Evolutionary conservation across 2,113 vertebrate species (phyloP).

Genomic region (Meriones unguiculatus): DNA sequence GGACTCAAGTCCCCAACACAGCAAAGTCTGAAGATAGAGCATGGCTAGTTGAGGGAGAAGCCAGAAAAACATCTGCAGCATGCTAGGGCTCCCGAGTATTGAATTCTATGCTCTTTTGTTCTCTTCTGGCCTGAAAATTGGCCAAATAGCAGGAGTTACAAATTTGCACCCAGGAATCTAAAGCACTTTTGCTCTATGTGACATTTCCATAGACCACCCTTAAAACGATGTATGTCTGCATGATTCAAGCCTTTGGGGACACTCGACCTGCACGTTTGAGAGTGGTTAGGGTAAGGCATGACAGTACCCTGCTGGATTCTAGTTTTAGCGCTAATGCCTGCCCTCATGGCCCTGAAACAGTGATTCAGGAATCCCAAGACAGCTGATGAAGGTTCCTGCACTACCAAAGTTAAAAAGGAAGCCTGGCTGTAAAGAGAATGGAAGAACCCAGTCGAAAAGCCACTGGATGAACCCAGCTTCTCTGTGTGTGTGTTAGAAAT

Average conservation of each 20-base stretch:
- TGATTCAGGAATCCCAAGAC: neutral
- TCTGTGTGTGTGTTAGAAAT: constrained; percentile 13
- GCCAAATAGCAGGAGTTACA: neutral
- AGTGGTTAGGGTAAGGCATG: neutral
- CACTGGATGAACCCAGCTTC: neutral
- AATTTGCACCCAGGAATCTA: neutral
- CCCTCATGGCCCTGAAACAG: neutral
- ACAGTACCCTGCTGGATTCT: neutral
- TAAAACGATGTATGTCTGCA: neutral
- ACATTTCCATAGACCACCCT: neutral
- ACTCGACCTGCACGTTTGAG: neutral
- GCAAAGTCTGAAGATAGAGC: neutral
- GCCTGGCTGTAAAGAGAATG: neutral
- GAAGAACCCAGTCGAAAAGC: neutral
- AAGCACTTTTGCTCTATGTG: neutral
- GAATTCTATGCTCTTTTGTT: neutral
- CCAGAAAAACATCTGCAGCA: neutral
- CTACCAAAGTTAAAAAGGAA: neutral
- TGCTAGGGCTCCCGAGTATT: neutral
- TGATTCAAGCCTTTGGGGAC: neutral
- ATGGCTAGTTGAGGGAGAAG: neutral
- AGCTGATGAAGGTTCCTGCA: neutral
- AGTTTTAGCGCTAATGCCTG: neutral
- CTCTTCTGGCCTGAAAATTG: neutral
- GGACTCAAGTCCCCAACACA: too few relatives aligned